A percentile compares a stretch with the other conserved stretches of the same genome.
Evolutionary conservation across 2,888 invertebrate genomes (phyloP).

Genomic region (Germaria angustata): DNA sequence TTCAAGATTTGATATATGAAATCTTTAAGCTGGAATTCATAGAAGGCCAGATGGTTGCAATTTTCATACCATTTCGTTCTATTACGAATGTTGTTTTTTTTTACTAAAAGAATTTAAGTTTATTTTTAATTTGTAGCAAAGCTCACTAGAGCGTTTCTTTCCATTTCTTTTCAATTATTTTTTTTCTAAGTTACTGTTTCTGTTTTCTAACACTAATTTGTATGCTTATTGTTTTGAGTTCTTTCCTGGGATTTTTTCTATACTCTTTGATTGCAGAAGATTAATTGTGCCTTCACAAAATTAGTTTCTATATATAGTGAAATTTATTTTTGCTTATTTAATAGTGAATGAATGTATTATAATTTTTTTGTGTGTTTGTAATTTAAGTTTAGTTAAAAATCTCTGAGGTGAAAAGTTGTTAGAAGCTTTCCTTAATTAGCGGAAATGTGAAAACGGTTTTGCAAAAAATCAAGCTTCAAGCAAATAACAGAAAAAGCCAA

Average conservation of each 20-base stretch:
- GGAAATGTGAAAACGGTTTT: constrained; percentile 54
- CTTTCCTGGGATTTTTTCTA: constrained; percentile 32
- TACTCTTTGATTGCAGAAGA: constrained; percentile 16
- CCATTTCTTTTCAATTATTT: neutral
- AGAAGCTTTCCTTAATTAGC: constrained; percentile 40
- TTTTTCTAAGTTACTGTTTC: neutral
- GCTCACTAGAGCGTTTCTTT: constrained; percentile 62
- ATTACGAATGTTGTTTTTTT: neutral
- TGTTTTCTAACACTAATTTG: constrained; percentile 20
- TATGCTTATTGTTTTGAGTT: constrained; percentile 29
- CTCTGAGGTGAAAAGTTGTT: constrained; percentile 59
- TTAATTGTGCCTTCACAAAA: neutral
- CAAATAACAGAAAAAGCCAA: constrained; percentile 37
- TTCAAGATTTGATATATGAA: constrained; percentile 17
- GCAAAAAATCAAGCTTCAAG: no score
- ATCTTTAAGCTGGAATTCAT: neutral
- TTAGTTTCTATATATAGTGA: constrained; percentile 45
- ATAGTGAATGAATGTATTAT: neutral
- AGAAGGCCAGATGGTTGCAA: neutral
- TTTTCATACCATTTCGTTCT: no score
- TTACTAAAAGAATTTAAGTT: constrained; percentile 25
- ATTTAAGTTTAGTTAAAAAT: neutral
- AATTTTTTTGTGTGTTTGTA: neutral
- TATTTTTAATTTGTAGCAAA: constrained; percentile 38
- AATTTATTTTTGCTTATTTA: constrained; percentile 20